Base-by-base conservation (phyloP, 1,140 invertebrate species). In the Hyles euphorbiae region DNA sequence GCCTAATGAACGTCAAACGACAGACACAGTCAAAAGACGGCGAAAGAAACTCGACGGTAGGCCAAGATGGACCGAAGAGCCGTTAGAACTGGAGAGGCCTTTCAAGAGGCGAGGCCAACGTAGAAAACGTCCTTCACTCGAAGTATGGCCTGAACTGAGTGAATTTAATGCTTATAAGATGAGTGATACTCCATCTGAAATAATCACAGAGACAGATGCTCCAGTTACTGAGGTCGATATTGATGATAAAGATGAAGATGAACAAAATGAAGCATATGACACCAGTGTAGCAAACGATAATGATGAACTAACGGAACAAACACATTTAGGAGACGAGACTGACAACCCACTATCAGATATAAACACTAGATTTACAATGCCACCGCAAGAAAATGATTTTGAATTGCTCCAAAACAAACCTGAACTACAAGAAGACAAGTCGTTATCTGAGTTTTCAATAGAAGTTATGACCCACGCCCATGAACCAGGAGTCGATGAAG, bases 31-130 rank as follows among this genome's bases (percentile, higher is more conserved):
- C 10, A 73, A 67, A 59, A 67, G 72, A 58, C 67, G 78, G 60
- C 65, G 81, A 44, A 84, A 78, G 61, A 83, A 80, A 74, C 67
- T 70, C 6, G 77, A 79, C 34, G 52, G 59, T 57, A 63, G 67
- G 61, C 65, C 55, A 50, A 63, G 70, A 56, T 80, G 74, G 71
- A 71, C 53, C 22, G 78, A 76, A 34, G 74, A 78, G 32, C 61
- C 68, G 4, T 40, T 40, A 40, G 65, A 68, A 6, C 64, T 61
- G 44, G 68, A 71, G 44, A 74, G 78, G 61, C 77, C 78, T 9
- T 48, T 75, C 11, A 70, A 81, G 65, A 83, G 86, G 72, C 71
- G 78, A 60, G 74, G 78, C 22, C 80, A 83, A 55, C 81, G 84
- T 74, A 79, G 87, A 70, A 88, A 85, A 60, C 61, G 74, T 48